Percentiles rank a stretch among this genome's conserved stretches.
phyloP scores from a whole-genome alignment of 2,797 vertebrate species.

The Oryzias dopingdopingensis region DNA sequence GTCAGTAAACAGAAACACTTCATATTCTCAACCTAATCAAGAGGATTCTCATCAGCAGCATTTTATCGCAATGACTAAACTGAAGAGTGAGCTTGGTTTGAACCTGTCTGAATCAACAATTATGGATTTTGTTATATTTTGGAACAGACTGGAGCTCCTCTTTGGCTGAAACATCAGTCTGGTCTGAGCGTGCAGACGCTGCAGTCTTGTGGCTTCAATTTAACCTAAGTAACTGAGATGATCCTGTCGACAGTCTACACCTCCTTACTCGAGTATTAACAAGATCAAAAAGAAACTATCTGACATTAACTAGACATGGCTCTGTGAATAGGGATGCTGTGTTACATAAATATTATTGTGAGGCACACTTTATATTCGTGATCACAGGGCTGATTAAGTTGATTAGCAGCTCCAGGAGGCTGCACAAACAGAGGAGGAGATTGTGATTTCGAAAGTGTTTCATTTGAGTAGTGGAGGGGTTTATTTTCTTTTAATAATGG shows the following conservation, averaged over 20 bases:
- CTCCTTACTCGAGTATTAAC: slow-evolving; percentile 14
- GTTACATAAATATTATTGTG: slow-evolving; percentile 12
- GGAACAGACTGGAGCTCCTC: slow-evolving; percentile 6
- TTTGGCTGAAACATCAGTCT: slow-evolving; percentile 6
- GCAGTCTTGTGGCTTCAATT: slow-evolving; percentile 32
- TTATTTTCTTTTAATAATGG: slow-evolving; percentile 20
- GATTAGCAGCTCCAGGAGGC: slow-evolving; percentile 12
- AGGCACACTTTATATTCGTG: slow-evolving; percentile 7
- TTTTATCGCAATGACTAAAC: slow-evolving; percentile 3
- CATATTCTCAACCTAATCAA: slow-evolving; percentile 26
- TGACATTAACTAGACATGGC: slow-evolving; percentile 6
- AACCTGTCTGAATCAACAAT: slow-evolving; percentile 17
- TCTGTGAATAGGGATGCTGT: slow-evolving; percentile 11
- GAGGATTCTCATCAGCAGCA: slow-evolving; percentile 9
- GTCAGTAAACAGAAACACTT: slow-evolving; percentile 34
- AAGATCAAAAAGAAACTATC: slow-evolving; percentile 20
- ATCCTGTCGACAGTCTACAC: slow-evolving; percentile 20
- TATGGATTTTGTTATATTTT: slow-evolving; percentile 5
- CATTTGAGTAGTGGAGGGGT: slow-evolving; percentile 9
- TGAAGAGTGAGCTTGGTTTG: slow-evolving; percentile 2
- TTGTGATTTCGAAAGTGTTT: slow-evolving; percentile 1
- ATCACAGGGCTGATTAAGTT: slow-evolving; percentile 14
- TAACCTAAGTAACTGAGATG: slow-evolving; percentile 31
- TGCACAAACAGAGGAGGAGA: slow-evolving; percentile 22
- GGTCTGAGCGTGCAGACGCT: slow-evolving; percentile 5